Base-by-base conservation (phyloP, 2,113 vertebrate genomes). In the Chroicocephalus ridibundus region DNA sequence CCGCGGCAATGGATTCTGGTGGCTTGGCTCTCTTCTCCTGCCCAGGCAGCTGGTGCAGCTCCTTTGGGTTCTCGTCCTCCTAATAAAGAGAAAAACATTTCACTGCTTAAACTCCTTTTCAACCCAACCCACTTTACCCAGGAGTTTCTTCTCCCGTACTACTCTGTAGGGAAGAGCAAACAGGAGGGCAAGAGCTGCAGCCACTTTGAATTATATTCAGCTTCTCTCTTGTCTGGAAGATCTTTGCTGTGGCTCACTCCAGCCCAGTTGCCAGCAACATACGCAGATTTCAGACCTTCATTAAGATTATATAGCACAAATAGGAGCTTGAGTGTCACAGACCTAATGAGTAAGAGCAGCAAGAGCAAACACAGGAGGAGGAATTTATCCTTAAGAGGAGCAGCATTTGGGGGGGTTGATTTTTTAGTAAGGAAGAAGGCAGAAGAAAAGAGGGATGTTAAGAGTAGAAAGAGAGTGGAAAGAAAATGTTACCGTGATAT, bases 161-260 rank as follows among this genome's bases (percentile, higher is more conserved):
- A 6, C 70, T 90, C 68, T 25, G 10, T 6, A 46, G 65, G 38
- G 38, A 31, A 58, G 60, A 55, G 42, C 60, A 6, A 31, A 34
- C 4, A 13, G 32, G 22, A 68, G 14, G 32, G 47, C 26, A 38
- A 25, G 54, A 78, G 27, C 54, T 46, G 40, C 42, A 91, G 98
- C 97, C 97, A 96, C 19, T 85, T 81, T 36, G 90, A 97, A 66
- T 98, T 97, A 46, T 76, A 88, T 1, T n/a, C 72, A 77, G 19
- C 55, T 75, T 68, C 46, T 82, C 40, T 51, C 51, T 46, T 46
- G 27, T 54, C 74, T 69, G 52, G 44, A 66, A 94, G 93, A 86
- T 90, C 94, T 69, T 92, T 84, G 46, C 78, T 22, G 32, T 5
- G 26, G 10, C 47, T 68, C 31, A 15, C 29, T 76, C 55, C 88